Evolutionary conservation across 64 coral and sea anemone species (phyloP).

Genomic region (Montipora efflorescens): DNA sequence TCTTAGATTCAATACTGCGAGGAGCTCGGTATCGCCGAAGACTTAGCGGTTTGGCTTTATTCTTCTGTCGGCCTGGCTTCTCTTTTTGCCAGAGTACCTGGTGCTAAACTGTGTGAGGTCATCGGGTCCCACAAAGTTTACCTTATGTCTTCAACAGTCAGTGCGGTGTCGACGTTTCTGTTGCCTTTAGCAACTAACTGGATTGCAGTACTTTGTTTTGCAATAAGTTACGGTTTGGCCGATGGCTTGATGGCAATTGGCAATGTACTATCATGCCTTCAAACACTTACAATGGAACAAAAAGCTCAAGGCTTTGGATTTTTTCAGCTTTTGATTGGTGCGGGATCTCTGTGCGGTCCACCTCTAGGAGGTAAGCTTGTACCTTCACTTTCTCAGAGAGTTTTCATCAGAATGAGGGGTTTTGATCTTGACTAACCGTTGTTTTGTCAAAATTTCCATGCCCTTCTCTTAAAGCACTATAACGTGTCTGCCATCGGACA

Average conservation of each 20-base stretch:
- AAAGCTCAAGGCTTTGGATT: constrained; percentile 48
- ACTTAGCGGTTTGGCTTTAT: constrained; percentile 9
- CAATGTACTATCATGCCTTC: background rate
- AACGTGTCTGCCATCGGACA: too few species aligned
- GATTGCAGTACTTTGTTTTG: constrained; percentile 1
- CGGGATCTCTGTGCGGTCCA: background rate
- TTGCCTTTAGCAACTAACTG: constrained; percentile 26
- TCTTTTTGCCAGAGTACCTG: constrained; percentile 19
- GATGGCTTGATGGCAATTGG: constrained; percentile 40
- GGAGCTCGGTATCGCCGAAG: constrained; percentile 2
- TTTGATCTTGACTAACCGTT: too few species aligned
- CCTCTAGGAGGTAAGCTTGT: constrained; percentile 30
- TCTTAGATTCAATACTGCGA: constrained; percentile 40
- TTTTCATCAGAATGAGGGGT: too few species aligned
- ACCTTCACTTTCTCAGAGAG: background rate
- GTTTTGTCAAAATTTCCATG: too few species aligned
- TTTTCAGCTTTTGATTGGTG: background rate
- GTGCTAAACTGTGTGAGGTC: constrained; percentile 29
- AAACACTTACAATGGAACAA: constrained; percentile 17
- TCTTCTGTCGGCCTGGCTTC: background rate
- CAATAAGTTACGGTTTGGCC: constrained; percentile 12
- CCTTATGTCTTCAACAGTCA: background rate
- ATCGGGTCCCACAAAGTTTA: background rate
- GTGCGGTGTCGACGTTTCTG: background rate
- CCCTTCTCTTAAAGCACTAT: too few species aligned